A percentile compares a stretch with the other conserved stretches of the same genome.
phyloP scores from a whole-genome alignment of 1,140 invertebrate genomes.

The Coboldia fuscipes region DNA sequence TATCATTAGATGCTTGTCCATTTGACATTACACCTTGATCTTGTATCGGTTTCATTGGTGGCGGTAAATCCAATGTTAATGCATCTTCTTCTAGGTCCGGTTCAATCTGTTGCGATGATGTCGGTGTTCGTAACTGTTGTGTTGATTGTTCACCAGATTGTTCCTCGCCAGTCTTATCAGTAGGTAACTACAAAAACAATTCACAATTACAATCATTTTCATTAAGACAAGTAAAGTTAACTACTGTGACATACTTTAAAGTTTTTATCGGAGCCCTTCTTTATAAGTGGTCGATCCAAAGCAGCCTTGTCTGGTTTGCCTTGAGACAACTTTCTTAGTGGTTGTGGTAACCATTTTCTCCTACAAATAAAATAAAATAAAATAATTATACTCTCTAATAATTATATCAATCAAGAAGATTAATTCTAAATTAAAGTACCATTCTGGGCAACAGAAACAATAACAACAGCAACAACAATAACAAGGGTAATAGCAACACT shows the following conservation, averaged over 20 bases:
- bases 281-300: conserved; percentile 33
- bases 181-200: too few relatives aligned
- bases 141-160: not conserved
- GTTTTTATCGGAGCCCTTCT: conserved; percentile 56
- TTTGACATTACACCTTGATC: conserved; percentile 29
- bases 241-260: conserved; percentile 39
- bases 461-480: not conserved
- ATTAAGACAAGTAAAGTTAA: too few relatives aligned
- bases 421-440: too few relatives aligned
- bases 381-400: not conserved
- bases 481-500: not conserved
- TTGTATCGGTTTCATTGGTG: conserved; percentile 88
- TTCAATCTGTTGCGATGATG: conserved; percentile 25
- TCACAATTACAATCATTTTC: too few relatives aligned
- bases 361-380: conserved; percentile 20
- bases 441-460: not conserved
- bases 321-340: conserved; percentile 72
- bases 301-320: conserved; percentile 61
- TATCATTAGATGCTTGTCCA: conserved; percentile 33
- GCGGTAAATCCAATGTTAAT: conserved; percentile 73
- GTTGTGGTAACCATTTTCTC: conserved; percentile 80
- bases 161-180: too few relatives aligned
- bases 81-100: conserved; percentile 55
- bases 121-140: not conserved
- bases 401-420: not conserved